These are phyloP conservation scores for Trichogramma dendrolimi DNA, from an alignment of 2,888 invertebrate species.

Conservation along the genomic window DNA sequence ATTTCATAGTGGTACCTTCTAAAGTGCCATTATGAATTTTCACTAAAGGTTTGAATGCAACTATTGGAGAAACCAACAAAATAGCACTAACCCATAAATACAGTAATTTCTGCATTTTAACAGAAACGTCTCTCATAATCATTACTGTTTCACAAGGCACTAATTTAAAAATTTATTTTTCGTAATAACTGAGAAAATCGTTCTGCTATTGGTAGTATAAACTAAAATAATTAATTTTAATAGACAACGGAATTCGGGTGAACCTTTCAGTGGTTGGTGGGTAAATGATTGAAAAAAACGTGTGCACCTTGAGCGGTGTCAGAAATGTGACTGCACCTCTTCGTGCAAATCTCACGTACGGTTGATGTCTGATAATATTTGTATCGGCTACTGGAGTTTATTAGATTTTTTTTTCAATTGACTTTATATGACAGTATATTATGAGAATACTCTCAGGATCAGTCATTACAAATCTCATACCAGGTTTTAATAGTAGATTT, in stretches of 20 bases:
- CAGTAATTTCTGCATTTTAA: not conserved
- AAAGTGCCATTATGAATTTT: constrained; percentile 56
- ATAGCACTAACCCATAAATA: not conserved
- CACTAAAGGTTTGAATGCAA: constrained; percentile 38
- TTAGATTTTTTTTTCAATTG: too few species aligned
- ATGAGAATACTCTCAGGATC: too few species aligned
- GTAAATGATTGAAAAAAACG: not conserved
- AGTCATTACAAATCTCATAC: too few species aligned
- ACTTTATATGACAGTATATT: too few species aligned
- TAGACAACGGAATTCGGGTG: too few species aligned
- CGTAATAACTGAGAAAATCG: not conserved
- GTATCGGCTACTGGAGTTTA: too few species aligned
- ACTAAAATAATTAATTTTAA: too few species aligned
- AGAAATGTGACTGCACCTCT: constrained; percentile 29
- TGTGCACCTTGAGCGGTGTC: constrained; percentile 28
- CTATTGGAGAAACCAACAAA: not conserved
- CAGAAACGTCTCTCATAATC: not conserved
- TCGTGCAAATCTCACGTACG: constrained; percentile 6
- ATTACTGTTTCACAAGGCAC: not conserved
- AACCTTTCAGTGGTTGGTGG: too few species aligned
- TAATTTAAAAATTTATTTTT: not conserved
- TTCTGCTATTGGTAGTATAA: too few species aligned
- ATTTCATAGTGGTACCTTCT: constrained; percentile 56
- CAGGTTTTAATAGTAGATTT: too few species aligned
- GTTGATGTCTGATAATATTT: not conserved